Evolutionary conservation across 2,113 vertebrate species (phyloP), one percentile per base, ranked within the genome.

Genomic region (Pongo pygmaeus): DNA sequence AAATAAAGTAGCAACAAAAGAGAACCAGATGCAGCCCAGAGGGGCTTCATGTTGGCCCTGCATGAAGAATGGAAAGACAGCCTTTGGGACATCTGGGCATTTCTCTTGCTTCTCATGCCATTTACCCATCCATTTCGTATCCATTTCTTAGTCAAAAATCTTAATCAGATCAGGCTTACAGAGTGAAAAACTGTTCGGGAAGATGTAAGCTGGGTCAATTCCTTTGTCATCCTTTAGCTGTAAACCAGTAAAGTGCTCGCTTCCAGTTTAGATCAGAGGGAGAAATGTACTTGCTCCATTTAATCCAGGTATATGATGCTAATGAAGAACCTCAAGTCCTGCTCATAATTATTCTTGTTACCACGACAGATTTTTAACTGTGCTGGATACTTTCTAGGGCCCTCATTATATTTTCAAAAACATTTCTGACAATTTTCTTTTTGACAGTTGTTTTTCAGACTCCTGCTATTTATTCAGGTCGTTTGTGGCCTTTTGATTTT

Each of bases 401-500:
- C 43, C 84, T 94, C 46, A 57, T 40, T 92, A n/a, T 52, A 18
- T 84, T 89, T 96, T 96, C 77, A 48, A 40, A 79, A 72, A 75
- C 35, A 67, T 8, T 46, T 57, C 40, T n/a, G 2, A 57, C 43
- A 25, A 50, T n/a, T 93, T 89, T n/a, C 88, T 93, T 77, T 80
- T 30, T 50, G 78, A 74, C 27, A 93, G 43, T 88, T 75, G n/a
- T 30, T 92, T 83, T 91, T 77, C 79, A 80, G 75, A 30, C 30
- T 72, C 18, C 32, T 48, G 22, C 35, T 85, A 32, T 40, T 91
- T 78, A 35, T 40, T 55, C n/a, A 25, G 27, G 30, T 64, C 80
- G 87, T 89, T 38, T 46, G 48, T 59, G 13, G 50, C 17, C 38
- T 72, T 89, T 50, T 69, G 18, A 57, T 38, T 86, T 93, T 95